These are phyloP conservation scores for Clarias laeviceps DNA, from an alignment of 2,797 vertebrate species.

Conservation along the genomic window DNA sequence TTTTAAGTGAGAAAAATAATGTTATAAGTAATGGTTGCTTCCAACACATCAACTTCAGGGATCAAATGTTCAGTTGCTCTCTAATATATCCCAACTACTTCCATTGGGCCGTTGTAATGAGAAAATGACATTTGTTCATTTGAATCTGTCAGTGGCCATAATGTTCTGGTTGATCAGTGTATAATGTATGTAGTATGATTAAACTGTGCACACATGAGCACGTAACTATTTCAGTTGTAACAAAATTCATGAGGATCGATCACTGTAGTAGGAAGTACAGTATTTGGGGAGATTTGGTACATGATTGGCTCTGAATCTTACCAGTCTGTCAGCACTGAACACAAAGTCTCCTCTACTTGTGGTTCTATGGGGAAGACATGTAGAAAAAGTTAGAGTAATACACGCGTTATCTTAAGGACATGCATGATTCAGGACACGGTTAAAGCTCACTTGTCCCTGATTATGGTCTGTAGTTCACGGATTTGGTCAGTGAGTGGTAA, in stretches of 20 bases:
- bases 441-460: conserved; percentile 80
- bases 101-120: too few species aligned
- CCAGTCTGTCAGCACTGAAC: conserved; percentile 87
- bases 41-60: too few species aligned
- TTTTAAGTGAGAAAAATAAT: too few species aligned
- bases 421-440: not conserved
- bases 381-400: not conserved
- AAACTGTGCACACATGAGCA: not conserved
- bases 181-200: too few species aligned
- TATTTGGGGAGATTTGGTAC: not conserved
- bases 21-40: too few species aligned
- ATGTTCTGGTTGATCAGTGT: too few species aligned
- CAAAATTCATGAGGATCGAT: not conserved
- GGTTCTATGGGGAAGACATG: conserved; percentile 64
- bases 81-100: too few species aligned
- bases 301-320: conserved; percentile 67
- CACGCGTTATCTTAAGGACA: not conserved
- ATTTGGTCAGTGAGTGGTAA: conserved; percentile 85
- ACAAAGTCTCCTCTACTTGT: conserved; percentile 89
- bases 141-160: too few species aligned
- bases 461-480: conserved; percentile 84
- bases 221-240: not conserved
- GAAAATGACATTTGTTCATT: too few species aligned
- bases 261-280: not conserved
- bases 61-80: too few species aligned